These are phyloP conservation scores for Decapterus maruadsi DNA, from an alignment of 2,797 vertebrate species.

Conservation along the genomic window DNA sequence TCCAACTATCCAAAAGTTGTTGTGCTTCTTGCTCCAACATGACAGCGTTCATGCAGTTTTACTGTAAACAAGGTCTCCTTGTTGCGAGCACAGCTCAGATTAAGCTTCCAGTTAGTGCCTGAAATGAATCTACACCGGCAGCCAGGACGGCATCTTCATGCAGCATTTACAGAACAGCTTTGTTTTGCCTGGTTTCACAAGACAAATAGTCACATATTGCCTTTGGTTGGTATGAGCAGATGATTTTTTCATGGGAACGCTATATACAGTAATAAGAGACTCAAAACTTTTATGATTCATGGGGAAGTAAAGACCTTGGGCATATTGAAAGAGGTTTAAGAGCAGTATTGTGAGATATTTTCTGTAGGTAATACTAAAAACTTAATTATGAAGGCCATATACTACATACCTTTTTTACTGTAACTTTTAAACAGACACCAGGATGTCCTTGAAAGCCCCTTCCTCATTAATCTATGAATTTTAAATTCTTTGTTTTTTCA, in stretches of 20 bases:
- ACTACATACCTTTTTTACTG: neutral
- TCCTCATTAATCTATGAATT: neutral
- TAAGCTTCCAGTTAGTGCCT: conserved; percentile 34
- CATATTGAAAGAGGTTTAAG: neutral
- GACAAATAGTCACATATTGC: conserved; percentile 7
- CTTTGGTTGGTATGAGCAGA: neutral
- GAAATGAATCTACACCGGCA: conserved; percentile 45
- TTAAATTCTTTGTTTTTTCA: conserved; percentile 10
- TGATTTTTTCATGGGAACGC: neutral
- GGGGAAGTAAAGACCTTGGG: neutral
- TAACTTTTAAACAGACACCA: no score
- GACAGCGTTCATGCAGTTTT: conserved; percentile 26
- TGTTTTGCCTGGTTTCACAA: conserved; percentile 31
- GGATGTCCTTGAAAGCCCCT: neutral
- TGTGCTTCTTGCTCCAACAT: conserved; percentile 31
- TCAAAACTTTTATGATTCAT: neutral
- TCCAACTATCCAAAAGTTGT: conserved; percentile 35
- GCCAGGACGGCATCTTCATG: conserved; percentile 45
- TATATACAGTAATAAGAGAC: neutral
- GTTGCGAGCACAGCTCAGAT: conserved; percentile 35
- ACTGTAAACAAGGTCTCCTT: conserved; percentile 42
- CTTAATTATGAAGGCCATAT: neutral
- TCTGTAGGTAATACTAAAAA: neutral
- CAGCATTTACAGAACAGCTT: conserved; percentile 46
- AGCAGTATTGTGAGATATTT: neutral